phyloP scores from a whole-genome alignment of 2,888 invertebrate genomes.

The Erebia aethiops region DNA sequence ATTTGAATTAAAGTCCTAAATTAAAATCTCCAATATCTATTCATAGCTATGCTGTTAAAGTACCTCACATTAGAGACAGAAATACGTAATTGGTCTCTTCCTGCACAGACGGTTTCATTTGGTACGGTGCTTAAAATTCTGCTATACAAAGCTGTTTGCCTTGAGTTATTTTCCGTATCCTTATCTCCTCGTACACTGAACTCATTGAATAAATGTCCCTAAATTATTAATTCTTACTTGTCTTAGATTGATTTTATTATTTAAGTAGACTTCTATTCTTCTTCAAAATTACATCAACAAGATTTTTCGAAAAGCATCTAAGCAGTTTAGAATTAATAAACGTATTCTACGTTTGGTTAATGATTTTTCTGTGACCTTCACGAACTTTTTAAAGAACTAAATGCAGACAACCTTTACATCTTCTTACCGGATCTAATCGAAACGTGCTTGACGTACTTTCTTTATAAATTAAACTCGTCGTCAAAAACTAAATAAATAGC shows the following conservation, averaged over 20 bases:
- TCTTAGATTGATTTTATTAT: too few relatives aligned
- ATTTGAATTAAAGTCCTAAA: background rate
- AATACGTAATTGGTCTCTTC: background rate
- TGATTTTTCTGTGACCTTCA: too few relatives aligned
- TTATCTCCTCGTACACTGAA: too few relatives aligned
- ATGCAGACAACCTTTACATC: too few relatives aligned
- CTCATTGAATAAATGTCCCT: background rate
- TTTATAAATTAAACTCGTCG: background rate
- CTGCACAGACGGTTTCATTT: background rate
- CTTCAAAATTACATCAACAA: too few relatives aligned
- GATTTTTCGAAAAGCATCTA: too few relatives aligned
- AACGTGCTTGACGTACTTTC: too few relatives aligned
- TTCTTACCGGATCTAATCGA: too few relatives aligned
- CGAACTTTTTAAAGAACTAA: too few relatives aligned
- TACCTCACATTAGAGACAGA: background rate
- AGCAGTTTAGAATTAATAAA: too few relatives aligned
- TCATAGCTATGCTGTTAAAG: background rate
- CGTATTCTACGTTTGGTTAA: too few relatives aligned
- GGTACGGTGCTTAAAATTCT: background rate
- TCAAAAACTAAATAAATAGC: background rate
- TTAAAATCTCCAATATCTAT: background rate
- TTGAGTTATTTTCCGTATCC: background rate
- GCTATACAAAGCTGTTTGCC: background rate
- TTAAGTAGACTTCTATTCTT: too few relatives aligned
- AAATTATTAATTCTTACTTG: background rate